These are phyloP conservation scores for Bradypodion ventrale DNA, from an alignment of 2,797 vertebrate genomes.

Conservation along the genomic window DNA sequence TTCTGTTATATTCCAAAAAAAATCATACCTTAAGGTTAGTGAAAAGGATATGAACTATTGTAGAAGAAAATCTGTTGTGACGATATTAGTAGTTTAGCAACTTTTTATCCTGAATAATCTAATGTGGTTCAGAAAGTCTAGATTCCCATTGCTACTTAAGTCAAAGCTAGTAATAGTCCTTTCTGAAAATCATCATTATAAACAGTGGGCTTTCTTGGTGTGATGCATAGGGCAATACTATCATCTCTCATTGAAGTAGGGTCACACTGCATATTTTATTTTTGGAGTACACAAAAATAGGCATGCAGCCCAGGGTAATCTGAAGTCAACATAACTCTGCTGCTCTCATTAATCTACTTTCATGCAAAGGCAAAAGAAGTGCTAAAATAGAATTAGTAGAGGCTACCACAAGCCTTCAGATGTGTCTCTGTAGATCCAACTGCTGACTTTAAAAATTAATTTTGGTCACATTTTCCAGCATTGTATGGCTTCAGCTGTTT, in stretches of 20 bases:
- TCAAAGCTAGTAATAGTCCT: not conserved
- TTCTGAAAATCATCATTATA: not conserved
- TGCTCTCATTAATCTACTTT: constrained; percentile 42
- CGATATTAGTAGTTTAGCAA: not conserved
- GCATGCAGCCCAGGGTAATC: not conserved
- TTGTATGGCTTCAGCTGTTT: constrained; percentile 14
- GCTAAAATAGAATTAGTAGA: constrained; percentile 20
- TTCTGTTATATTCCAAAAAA: constrained; percentile 9
- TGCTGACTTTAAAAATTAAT: constrained; percentile 6
- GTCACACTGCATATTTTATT: constrained; percentile 23
- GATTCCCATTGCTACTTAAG: not conserved
- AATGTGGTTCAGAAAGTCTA: constrained; percentile 7
- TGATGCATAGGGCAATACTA: not conserved
- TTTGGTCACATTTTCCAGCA: not conserved
- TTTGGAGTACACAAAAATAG: constrained; percentile 27
- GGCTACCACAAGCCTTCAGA: not conserved
- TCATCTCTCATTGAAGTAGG: not conserved
- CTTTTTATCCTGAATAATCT: not conserved
- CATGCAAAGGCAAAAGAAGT: constrained; percentile 8
- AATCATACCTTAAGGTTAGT: not conserved
- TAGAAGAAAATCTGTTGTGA: not conserved
- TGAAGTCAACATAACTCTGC: not conserved
- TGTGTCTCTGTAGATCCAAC: not conserved
- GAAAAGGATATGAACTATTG: constrained; percentile 8
- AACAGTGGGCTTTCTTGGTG: constrained; percentile 13